Percentiles rank a stretch among this genome's conserved stretches.
These are phyloP conservation scores for Peromyscus aztecus DNA, from an alignment of 2,797 vertebrate genomes.

Conservation along the genomic window DNA sequence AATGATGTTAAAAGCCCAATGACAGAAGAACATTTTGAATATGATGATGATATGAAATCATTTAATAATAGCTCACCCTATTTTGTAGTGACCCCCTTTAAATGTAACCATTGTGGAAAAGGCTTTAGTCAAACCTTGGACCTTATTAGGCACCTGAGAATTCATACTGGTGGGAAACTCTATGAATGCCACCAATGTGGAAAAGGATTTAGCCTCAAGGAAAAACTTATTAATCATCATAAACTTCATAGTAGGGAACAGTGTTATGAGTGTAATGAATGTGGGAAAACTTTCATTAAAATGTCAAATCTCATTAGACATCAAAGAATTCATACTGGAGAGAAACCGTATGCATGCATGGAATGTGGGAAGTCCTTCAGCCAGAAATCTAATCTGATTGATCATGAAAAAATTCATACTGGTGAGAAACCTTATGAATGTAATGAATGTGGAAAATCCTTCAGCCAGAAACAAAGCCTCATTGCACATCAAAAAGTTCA, in stretches of 20 bases:
- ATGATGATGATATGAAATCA: slow-evolving; percentile 62
- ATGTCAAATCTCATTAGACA: slow-evolving; percentile 84
- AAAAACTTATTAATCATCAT: slow-evolving; percentile 81
- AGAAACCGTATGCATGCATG: slow-evolving; percentile 81
- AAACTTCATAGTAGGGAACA: slow-evolving; percentile 80
- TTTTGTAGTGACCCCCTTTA: slow-evolving; percentile 76
- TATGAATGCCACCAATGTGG: slow-evolving; percentile 81
- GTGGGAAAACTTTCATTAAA: slow-evolving; percentile 83
- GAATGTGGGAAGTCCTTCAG: slow-evolving; percentile 84
- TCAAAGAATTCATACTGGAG: slow-evolving; percentile 81
- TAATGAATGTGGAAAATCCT: slow-evolving; percentile 81
- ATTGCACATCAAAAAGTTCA: slow-evolving; percentile 84
- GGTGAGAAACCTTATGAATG: slow-evolving; percentile 82
- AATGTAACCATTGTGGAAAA: slow-evolving; percentile 81
- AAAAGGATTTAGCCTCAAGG: slow-evolving; percentile 80
- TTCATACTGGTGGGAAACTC: slow-evolving; percentile 80
- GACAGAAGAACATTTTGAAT: slow-evolving; percentile 67
- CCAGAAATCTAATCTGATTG: slow-evolving; percentile 82
- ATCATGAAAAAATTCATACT: slow-evolving; percentile 83
- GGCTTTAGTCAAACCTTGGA: slow-evolving; percentile 81
- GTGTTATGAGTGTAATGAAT: slow-evolving; percentile 80
- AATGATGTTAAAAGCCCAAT: slow-evolving; percentile 68
- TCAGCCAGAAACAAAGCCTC: slow-evolving; percentile 84
- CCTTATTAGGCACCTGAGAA: slow-evolving; percentile 82
- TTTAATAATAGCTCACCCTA: slow-evolving; percentile 58